These are phyloP conservation scores for Odontocolon sp. DNA, from an alignment of 2,888 invertebrate species.

Conservation along the genomic window DNA sequence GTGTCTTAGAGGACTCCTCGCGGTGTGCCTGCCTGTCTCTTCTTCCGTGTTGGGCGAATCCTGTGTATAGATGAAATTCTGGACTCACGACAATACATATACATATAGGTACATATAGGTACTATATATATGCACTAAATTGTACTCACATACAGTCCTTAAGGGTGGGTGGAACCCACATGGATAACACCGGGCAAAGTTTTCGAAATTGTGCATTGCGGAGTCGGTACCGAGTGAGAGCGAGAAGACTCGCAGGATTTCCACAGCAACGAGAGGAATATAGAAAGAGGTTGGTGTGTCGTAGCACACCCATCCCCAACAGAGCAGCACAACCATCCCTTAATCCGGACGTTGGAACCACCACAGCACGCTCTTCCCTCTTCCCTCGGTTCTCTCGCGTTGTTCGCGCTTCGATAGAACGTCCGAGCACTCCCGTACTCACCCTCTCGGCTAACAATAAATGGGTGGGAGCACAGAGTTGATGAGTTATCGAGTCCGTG, in stretches of 20 bases:
- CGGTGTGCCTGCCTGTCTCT: too few relatives aligned
- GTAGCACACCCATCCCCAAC: too few relatives aligned
- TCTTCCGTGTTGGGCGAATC: too few relatives aligned
- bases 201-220: constrained; percentile 50
- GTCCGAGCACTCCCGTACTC: constrained; percentile 16
- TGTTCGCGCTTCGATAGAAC: constrained; percentile 23
- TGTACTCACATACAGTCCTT: not conserved
- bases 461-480: constrained; percentile 36
- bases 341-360: constrained; percentile 51
- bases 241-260: constrained; percentile 51
- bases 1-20: too few relatives aligned
- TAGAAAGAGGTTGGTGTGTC: constrained; percentile 3
- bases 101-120: not conserved
- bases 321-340: constrained; percentile 43
- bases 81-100: constrained; percentile 1
- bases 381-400: too few relatives aligned
- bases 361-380: constrained; percentile 21
- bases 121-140: not conserved
- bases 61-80: too few relatives aligned
- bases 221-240: constrained; percentile 32
- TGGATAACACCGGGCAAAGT: too few relatives aligned
- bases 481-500: constrained; percentile 56
- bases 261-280: constrained; percentile 5
- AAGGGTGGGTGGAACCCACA: too few relatives aligned
- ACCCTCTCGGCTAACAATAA: constrained; percentile 44